Evolutionary conservation across 2,888 invertebrate genomes (phyloP), one percentile per base, ranked within the genome.

Genomic region (Thymelicus sylvestris): DNA sequence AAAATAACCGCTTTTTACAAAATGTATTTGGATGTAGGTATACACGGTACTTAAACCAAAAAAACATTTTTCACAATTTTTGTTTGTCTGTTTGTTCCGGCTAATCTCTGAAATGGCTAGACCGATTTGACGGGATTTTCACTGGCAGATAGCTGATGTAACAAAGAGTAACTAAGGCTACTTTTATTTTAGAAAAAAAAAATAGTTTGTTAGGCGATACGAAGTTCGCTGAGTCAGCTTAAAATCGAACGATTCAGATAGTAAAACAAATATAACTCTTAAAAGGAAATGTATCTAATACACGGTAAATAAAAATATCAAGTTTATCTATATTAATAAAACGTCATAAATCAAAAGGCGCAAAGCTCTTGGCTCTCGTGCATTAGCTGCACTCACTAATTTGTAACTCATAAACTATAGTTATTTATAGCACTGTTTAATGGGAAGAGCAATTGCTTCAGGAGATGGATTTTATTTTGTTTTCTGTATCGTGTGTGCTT

Each of bases 321-420:
- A 47, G 48, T 69, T 64, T 64, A 62, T 57, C 55, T 48, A 48
- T 59, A 69, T 64, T 48, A 64, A 69, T 69, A 69, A 69, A 64
- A 63, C 24, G 44, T 63, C 64, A 19, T 64, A 69, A 63, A 67
- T 67, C 67, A 67, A 7, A 60, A 39, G 48, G 50, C 60, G 59
- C 38, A 47, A 66, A 44, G 59, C 12, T n/a, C 47, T 47, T 8
- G 57, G 41, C 41, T 60, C 41, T 39, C 39, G 63, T 31, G 63
- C 64, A 69, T 64, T 48, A 69, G 68, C 38, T 39, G 48, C 48
- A 63, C 68, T 52, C 38, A 69, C 57, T 69, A 69, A 69, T 69
- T 69, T 69, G 69, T 69, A 64, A 59, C 48, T 64, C 69, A 64
- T 69, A 69, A 64, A 61, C 31, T 68, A n/a, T n/a, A n/a, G n/a